Percentiles rank a stretch among this genome's conserved stretches.
Conservation (phyloP, 2,113 vertebrate genomes). For the Podarcis cretensis region DNA sequence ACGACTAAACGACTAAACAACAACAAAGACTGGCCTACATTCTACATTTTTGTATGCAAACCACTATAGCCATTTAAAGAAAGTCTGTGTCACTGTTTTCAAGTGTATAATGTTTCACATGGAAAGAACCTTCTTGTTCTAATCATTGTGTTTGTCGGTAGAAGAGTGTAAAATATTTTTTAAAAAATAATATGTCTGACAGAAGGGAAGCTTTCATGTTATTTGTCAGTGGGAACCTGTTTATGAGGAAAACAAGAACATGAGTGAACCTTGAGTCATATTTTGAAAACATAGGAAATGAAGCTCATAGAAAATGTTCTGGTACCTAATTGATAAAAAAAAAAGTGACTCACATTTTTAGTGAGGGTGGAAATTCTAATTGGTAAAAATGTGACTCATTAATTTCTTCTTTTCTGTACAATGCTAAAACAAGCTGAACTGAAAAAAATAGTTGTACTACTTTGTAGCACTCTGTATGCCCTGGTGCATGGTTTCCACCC, state of each 20-base stretch:
- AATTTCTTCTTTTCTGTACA: conserved; percentile 44
- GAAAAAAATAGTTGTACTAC: conserved; percentile 52
- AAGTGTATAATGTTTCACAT: not conserved
- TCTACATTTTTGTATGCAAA: not conserved
- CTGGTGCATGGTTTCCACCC: conserved; percentile 28
- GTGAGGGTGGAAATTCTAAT: too few species aligned
- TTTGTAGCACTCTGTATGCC: conserved; percentile 56
- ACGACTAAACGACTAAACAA: too few species aligned
- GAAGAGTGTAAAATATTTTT: not conserved
- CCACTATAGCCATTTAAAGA: not conserved
- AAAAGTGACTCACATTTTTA: too few species aligned
- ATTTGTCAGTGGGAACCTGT: not conserved
- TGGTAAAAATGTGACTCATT: not conserved
- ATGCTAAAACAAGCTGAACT: conserved; percentile 26
- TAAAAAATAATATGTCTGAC: not conserved
- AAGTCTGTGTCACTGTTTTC: not conserved
- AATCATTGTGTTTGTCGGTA: conserved; percentile 16
- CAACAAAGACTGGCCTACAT: too few species aligned
- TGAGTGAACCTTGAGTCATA: not conserved
- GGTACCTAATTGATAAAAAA: too few species aligned
- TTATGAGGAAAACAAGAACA: conserved; percentile 12
- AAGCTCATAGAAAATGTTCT: too few species aligned
- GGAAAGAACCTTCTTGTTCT: not conserved
- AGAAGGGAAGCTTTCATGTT: conserved; percentile 18
- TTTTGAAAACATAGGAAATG: too few species aligned